Evolutionary conservation across 2,113 vertebrate species (phyloP), one percentile per base, ranked within the genome.

Genomic region (Mastomys natalensis): DNA sequence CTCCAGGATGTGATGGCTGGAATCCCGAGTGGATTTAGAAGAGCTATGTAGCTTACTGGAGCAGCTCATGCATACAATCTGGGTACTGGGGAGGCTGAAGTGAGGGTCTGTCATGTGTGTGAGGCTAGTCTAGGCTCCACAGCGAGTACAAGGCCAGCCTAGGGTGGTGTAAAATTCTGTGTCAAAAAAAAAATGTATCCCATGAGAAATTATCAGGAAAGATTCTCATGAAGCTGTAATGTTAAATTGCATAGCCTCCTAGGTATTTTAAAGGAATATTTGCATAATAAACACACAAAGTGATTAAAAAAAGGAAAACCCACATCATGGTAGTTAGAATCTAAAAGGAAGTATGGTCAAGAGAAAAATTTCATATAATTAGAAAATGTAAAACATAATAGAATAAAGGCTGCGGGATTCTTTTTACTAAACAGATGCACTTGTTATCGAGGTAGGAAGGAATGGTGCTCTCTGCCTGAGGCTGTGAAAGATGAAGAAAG

Each of bases 271-370:
- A 55, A 87, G 78, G 70, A 70, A 81, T 40, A 82, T 11, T 9
- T 86, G 72, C 40, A 89, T 3, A 26, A 19, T 60, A 80, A 31
- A 78, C 29, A 37, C 2, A 11, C 58, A 66, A n/a, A 78, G 60
- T 11, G 72, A 64, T 37, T 37, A 40, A 89, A 76, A 90, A 76
- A 40, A 53, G 73, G 17, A 68, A 87, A 90, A 84, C 17, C 43
- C 29, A 66, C 15, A 24, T 53, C 40, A 13, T 86, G 90, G 58
- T 34, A 95, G 34, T 76, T 34, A 45, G 53, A 74, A 60, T 80
- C 45, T 88, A 34, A 89, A 87, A 91, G 90, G 62, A n/a, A 53
- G 22, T 26, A 93, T 11, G 11, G n/a, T 66, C 73, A 68, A 89
- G 22, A 87, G 43, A 81, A 29, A 89, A 92, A 86, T 40, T 22